Evolutionary conservation across 2,888 invertebrate species (phyloP), one percentile per base, ranked within the genome.

Genomic region (Eristalis tenax): DNA sequence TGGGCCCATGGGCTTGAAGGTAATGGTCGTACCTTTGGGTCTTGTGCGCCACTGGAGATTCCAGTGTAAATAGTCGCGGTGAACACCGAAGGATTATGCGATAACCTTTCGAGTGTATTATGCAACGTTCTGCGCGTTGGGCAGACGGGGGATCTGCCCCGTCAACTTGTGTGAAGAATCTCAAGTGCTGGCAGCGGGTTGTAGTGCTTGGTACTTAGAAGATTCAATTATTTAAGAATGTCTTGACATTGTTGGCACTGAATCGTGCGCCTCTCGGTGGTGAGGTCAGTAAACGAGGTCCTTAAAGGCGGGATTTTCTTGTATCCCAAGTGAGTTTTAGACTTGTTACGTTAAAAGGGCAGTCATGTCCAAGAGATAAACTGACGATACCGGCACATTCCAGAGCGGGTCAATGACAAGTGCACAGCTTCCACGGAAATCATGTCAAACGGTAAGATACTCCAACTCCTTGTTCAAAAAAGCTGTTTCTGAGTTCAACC

Each of bases 21-120:
- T 77, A 65, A 71, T 65, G 18, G 18, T 38, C 11, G 13, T 18
- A 50, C n/a, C 50, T 50, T 50, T 0, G 18, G 4, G 18, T 74
- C 10, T 64, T 74, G 35, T 64, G 32, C 50, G 8, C 43, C 13
- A 43, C 28, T 63, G 63, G 26, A 63, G 63, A 71, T 40, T 73
- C 61, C 32, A 22, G 13, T 10, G 71, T 43, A 71, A 69, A 50
- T 26, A 28, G 32, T 13, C 26, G 59, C 0, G 22, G 26, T 76
- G 59, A 59, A 32, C 61, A 69, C 38, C 70, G 50, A 56, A 64
- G 69, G 77, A 38, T 64, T 69, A 77, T 69, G 63, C 38, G 56
- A 35, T 56, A 69, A 70, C 50, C 50, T 50, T 50, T 50, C 18
- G 23, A 69, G 63, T 70, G 26, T 3, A 15, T 59, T 59, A 26